Evolutionary conservation across 2,888 invertebrate species (phyloP).

Genomic region (Ramazzottius varieornatus): DNA sequence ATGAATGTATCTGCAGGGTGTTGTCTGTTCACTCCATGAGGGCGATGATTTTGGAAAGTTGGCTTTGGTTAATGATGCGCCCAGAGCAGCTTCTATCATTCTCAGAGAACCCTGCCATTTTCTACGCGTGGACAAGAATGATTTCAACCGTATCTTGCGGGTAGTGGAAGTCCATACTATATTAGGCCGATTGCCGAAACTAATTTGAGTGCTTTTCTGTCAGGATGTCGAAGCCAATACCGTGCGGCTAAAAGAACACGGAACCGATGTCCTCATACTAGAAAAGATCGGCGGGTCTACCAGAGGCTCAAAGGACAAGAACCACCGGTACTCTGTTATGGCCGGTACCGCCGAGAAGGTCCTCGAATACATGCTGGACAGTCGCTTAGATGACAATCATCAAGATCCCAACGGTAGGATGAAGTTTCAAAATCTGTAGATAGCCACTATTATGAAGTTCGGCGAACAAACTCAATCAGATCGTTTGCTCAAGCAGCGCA

Average conservation of each 20-base stretch:
- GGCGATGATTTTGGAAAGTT: constrained; percentile 66
- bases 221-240: constrained; percentile 62
- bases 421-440: no score
- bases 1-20: constrained; percentile 29
- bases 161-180: constrained; percentile 12
- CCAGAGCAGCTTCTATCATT: constrained; percentile 54
- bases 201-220: constrained; percentile 10
- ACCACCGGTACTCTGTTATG: constrained; percentile 49
- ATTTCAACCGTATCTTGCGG: constrained; percentile 50
- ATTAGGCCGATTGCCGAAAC: background rate
- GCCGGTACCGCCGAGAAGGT: constrained; percentile 60
- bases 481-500: no score
- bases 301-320: no score
- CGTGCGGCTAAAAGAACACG: constrained; percentile 52
- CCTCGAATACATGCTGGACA: constrained; percentile 55
- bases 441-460: no score
- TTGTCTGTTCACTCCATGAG: constrained; percentile 49
- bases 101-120: constrained; percentile 54
- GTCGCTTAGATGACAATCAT: constrained; percentile 35
- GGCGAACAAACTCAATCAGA: no score
- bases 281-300: no score
- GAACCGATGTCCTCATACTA: constrained; percentile 50
- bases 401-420: constrained; percentile 21
- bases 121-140: constrained; percentile 52
- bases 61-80: constrained; percentile 55